Conservation (phyloP, 1,140 invertebrate species). For the Ylistrum balloti region DNA sequence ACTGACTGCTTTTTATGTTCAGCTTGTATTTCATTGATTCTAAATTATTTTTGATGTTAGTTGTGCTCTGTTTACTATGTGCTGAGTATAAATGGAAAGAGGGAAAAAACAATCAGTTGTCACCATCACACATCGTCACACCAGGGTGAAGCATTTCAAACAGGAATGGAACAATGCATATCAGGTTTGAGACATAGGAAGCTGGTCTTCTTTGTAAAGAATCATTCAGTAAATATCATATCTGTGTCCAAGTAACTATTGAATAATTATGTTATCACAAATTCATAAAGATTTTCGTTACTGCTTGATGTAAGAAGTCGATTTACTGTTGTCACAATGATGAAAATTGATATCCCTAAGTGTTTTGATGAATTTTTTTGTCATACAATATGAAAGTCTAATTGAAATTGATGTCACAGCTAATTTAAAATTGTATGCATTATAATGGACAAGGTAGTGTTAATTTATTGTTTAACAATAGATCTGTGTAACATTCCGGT, state of each 20-base stretch:
- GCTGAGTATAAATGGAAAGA: not conserved
- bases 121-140: not conserved
- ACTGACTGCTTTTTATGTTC: slow-evolving; percentile 24
- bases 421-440: not conserved
- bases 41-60: not conserved
- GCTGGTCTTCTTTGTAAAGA: not conserved
- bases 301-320: not conserved
- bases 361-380: too few relatives aligned
- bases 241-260: not conserved
- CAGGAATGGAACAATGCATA: not conserved
- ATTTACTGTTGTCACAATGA: not conserved
- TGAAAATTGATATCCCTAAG: not conserved
- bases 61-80: not conserved
- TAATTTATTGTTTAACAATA: not conserved
- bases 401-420: not conserved
- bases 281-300: not conserved
- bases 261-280: not conserved
- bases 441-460: too few relatives aligned
- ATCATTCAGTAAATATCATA: not conserved
- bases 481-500: slow-evolving; percentile 3
- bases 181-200: not conserved
- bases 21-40: not conserved
- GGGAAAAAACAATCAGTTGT: not conserved
- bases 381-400: not conserved
- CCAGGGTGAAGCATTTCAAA: not conserved